Evolutionary conservation across 2,888 invertebrate species (phyloP).

Genomic region (Epistrophe eligans): DNA sequence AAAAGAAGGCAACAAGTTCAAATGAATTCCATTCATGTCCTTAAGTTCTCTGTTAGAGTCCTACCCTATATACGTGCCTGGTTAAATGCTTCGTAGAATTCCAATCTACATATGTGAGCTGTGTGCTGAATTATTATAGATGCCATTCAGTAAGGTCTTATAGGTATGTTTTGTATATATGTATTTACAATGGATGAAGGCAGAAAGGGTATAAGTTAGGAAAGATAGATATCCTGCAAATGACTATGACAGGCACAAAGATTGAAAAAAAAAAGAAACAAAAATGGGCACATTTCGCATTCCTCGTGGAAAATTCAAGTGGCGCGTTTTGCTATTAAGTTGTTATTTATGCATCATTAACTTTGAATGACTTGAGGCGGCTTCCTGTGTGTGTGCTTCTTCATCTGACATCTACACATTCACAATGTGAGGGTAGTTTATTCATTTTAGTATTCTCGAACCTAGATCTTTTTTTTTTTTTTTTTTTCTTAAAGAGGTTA

Average conservation of each 20-base stretch:
- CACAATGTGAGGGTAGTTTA: not conserved
- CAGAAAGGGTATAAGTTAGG: not conserved
- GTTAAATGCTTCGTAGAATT: slow-evolving; percentile 51
- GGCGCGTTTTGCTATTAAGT: slow-evolving; percentile 71
- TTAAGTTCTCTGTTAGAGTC: not conserved
- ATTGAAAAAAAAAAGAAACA: slow-evolving; percentile 32
- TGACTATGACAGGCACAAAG: slow-evolving; percentile 15
- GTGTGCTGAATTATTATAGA: slow-evolving; percentile 38
- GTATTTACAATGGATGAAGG: not conserved
- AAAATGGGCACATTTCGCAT: slow-evolving; percentile 58
- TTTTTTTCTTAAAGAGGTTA: slow-evolving; percentile 5
- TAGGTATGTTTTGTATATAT: too few species aligned
- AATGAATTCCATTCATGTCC: slow-evolving; percentile 60
- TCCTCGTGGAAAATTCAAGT: slow-evolving; percentile 62
- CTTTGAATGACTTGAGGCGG: slow-evolving; percentile 59
- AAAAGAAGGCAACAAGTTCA: slow-evolving; percentile 64
- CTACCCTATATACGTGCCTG: slow-evolving; percentile 36
- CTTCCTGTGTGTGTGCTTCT: not conserved
- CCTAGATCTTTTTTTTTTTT: not conserved
- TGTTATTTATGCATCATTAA: slow-evolving; percentile 73
- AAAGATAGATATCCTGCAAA: slow-evolving; percentile 18
- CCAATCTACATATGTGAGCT: slow-evolving; percentile 26
- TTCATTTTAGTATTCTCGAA: not conserved
- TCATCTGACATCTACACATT: not conserved
- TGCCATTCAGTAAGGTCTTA: slow-evolving; percentile 48